A percentile compares a stretch with the other conserved stretches of the same genome.
These are phyloP conservation scores for Eidolon dupreanum DNA, from an alignment of 2,797 vertebrate species.

Conservation along the genomic window DNA sequence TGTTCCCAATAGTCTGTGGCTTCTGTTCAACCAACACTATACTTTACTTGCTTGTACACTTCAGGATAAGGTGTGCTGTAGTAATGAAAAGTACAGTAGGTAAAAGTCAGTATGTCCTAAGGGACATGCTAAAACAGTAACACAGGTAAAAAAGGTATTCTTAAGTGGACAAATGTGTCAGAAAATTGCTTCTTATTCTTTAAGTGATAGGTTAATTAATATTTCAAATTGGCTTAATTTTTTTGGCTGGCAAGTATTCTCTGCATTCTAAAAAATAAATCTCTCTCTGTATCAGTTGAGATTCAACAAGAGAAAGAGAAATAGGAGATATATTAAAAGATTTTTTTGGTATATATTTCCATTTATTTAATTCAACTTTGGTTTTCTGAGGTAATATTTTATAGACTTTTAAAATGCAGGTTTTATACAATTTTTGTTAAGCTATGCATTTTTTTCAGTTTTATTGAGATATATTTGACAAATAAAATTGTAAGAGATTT, in stretches of 20 bases:
- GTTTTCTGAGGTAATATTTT: background rate
- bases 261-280: background rate
- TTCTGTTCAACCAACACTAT: background rate
- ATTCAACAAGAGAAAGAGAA: background rate
- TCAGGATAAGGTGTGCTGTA: background rate
- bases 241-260: background rate
- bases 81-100: background rate
- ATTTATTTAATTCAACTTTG: background rate
- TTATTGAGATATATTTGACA: background rate
- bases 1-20: background rate
- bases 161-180: background rate
- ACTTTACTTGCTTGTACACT: background rate
- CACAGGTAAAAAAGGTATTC: background rate
- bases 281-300: background rate
- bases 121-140: background rate
- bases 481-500: background rate
- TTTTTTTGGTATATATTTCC: background rate
- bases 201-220: background rate
- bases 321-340: background rate
- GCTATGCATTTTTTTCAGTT: background rate
- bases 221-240: background rate
- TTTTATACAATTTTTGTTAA: background rate
- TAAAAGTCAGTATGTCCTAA: background rate
- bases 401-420: background rate
- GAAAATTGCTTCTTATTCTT: background rate